A percentile compares a stretch with the other conserved stretches of the same genome.
Conservation (phyloP, 1,140 invertebrate species). For the Stenopsyche tienmushanensis region DNA sequence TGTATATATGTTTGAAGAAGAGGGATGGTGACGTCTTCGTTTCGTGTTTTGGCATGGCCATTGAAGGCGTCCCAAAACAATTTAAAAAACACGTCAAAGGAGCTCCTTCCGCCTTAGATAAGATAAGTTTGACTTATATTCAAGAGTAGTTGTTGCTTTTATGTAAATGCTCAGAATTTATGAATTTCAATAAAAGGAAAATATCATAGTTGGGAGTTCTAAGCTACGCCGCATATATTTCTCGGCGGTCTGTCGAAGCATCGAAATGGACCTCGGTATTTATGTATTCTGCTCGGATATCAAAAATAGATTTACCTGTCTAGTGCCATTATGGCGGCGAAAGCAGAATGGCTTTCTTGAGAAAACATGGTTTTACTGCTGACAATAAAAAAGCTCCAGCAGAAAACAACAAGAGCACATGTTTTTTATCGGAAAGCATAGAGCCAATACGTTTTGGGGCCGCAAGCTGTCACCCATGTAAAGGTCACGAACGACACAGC, state of each 20-base stretch:
- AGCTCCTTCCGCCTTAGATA: no score
- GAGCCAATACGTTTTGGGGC: slow-evolving; percentile 5
- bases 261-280: neutral
- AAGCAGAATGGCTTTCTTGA: slow-evolving; percentile 5
- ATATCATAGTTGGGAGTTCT: neutral
- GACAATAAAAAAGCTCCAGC: slow-evolving; percentile 13
- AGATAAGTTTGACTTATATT: no score
- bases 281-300: slow-evolving; percentile 19
- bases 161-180: no score
- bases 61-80: no score
- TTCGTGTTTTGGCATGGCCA: no score
- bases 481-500: neutral
- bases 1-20: no score
- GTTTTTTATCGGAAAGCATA: slow-evolving; percentile 4
- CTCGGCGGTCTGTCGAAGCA: neutral
- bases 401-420: slow-evolving; percentile 13
- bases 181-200: no score
- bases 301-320: slow-evolving; percentile 30
- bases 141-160: no score
- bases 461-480: neutral
- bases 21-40: no score
- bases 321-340: slow-evolving; percentile 13
- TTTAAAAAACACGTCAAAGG: no score
- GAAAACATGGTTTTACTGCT: slow-evolving; percentile 27
- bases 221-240: neutral